Percentiles rank a stretch among this genome's conserved stretches.
Conservation (phyloP, 1,140 invertebrate genomes). For the Goniozus legneri region DNA sequence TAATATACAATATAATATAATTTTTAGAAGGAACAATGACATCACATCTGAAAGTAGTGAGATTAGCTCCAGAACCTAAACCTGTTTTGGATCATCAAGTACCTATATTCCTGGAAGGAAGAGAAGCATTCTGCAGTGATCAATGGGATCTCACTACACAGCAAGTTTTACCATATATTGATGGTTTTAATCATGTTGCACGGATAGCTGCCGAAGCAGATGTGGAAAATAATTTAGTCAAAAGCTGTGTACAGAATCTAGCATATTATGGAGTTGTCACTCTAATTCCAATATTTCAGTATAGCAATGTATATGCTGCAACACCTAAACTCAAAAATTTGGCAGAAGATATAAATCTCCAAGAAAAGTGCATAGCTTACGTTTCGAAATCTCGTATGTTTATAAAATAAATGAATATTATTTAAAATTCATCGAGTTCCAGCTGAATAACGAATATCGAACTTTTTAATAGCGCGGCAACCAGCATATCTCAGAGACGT, state of each 20-base stretch:
- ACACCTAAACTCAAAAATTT: constrained; percentile 78
- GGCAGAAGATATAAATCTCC: constrained; percentile 66
- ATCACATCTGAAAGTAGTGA: constrained; percentile 76
- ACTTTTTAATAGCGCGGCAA: constrained; percentile 46
- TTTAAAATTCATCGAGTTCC: no score
- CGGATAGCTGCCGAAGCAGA: constrained; percentile 80
- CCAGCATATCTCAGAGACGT: constrained; percentile 65
- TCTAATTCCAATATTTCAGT: constrained; percentile 88
- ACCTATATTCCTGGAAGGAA: constrained; percentile 72
- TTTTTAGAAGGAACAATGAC: constrained; percentile 70
- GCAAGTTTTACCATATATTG: constrained; percentile 83
- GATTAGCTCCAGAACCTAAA: constrained; percentile 74
- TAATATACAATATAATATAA: background rate
- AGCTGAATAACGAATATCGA: background rate
- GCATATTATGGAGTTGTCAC: constrained; percentile 76
- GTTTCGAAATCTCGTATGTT: constrained; percentile 61
- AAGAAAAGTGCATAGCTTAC: constrained; percentile 72
- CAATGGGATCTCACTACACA: constrained; percentile 93
- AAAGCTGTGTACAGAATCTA: constrained; percentile 91
- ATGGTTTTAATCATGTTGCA: constrained; percentile 88
- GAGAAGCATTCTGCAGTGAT: constrained; percentile 58
- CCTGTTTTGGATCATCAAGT: constrained; percentile 86
- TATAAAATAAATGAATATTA: background rate
- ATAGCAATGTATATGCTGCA: constrained; percentile 88
- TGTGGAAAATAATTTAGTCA: constrained; percentile 90